Evolutionary conservation across 2,797 vertebrate species (phyloP).

Genomic region (Yasuhikotakia modesta): DNA sequence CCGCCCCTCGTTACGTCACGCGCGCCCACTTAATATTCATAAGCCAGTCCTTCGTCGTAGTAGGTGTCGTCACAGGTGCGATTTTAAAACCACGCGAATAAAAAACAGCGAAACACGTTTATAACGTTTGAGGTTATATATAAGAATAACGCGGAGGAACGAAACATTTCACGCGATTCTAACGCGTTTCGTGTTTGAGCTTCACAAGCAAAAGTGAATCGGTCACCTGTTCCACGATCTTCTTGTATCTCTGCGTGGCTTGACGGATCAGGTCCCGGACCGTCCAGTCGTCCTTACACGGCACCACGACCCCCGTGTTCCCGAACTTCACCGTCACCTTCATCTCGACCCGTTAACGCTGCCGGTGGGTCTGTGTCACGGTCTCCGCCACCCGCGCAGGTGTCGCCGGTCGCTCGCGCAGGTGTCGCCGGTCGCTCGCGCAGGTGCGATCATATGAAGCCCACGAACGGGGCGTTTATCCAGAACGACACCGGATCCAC

Average conservation of each 20-base stretch:
- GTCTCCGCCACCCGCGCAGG: slow-evolving; percentile 66
- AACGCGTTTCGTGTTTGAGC: too few relatives aligned
- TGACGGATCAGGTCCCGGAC: slow-evolving; percentile 87
- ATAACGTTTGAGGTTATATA: too few relatives aligned
- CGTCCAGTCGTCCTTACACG: slow-evolving; percentile 85
- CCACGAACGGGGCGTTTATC: not conserved
- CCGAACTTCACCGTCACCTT: slow-evolving; percentile 93
- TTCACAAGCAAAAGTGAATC: too few relatives aligned
- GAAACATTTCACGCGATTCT: too few relatives aligned
- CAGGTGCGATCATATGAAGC: too few relatives aligned
- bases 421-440: too few relatives aligned
- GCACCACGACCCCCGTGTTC: slow-evolving; percentile 87
- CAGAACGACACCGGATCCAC: too few relatives aligned
- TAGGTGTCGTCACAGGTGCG: slow-evolving; percentile 12
- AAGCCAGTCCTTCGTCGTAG: not conserved
- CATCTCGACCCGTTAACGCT: slow-evolving; percentile 78
- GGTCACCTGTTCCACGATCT: slow-evolving; percentile 86
- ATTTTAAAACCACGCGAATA: not conserved
- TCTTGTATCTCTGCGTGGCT: slow-evolving; percentile 86
- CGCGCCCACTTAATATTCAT: slow-evolving; percentile 10
- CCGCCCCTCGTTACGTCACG: not conserved
- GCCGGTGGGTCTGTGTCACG: not conserved
- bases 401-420: slow-evolving; percentile 74
- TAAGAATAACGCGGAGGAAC: too few relatives aligned
- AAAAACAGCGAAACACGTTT: not conserved